A percentile compares a stretch with the other conserved stretches of the same genome.
phyloP scores from a whole-genome alignment of 2,113 vertebrate species.

The Hypomesus transpacificus region DNA sequence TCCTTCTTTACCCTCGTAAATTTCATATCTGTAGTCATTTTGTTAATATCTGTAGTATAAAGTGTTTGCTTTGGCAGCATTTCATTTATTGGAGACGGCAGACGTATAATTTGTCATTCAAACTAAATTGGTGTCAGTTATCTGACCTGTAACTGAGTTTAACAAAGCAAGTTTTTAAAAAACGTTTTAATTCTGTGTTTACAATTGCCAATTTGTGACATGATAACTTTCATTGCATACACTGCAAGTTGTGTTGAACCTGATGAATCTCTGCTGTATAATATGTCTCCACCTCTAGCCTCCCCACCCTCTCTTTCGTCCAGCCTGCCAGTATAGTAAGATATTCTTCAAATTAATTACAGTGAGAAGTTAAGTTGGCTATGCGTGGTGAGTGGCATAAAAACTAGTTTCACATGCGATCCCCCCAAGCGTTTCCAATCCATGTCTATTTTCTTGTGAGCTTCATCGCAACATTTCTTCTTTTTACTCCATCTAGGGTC shows the following conservation, averaged over 20 bases:
- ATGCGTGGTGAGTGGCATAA: neutral
- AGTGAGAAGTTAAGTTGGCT: conserved; percentile 12
- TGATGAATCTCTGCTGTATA: neutral
- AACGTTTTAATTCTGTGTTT: no score
- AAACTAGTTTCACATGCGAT: conserved; percentile 17
- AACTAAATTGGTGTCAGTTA: no score
- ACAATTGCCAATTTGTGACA: no score
- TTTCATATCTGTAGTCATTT: no score
- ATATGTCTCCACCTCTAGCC: neutral
- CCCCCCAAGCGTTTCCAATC: conserved; percentile 13
- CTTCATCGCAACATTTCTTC: conserved; percentile 19
- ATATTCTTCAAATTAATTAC: conserved; percentile 31
- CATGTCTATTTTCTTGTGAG: conserved; percentile 27
- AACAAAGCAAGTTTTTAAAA: no score
- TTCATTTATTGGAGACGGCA: no score
- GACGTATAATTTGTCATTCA: no score
- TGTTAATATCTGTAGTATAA: no score
- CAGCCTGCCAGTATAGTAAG: neutral
- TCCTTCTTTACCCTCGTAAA: no score
- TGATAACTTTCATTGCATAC: no score
- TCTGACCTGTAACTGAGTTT: no score
- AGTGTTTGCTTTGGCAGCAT: no score
- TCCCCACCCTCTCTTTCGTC: neutral
- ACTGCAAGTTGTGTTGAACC: neutral
- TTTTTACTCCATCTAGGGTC: conserved; percentile 30